phyloP scores from a whole-genome alignment of 2,888 invertebrate genomes.

The Amorpha juglandis region DNA sequence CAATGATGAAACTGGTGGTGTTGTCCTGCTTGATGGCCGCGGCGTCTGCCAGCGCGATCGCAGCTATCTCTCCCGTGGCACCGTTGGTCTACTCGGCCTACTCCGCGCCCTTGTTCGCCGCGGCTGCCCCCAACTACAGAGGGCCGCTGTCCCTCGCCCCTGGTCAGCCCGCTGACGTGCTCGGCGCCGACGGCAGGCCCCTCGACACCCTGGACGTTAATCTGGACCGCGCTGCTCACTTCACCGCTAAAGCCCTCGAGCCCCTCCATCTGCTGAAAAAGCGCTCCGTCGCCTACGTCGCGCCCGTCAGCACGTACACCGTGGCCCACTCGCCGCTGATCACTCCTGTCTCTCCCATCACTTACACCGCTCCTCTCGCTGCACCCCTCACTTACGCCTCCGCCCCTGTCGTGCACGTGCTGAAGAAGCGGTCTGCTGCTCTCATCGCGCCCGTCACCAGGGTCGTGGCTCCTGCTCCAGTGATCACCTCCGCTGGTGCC shows the following conservation, averaged over 20 bases:
- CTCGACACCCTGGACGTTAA: constrained; percentile 75
- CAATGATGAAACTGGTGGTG: constrained; percentile 84
- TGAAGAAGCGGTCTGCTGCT: constrained; percentile 15
- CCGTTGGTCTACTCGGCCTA: constrained; percentile 46
- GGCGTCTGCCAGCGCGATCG: constrained; percentile 69
- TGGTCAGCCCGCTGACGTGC: constrained; percentile 71
- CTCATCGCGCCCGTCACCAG: constrained; percentile 31
- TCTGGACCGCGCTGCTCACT: constrained; percentile 69
- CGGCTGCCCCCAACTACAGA: constrained; percentile 12
- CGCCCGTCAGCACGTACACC: constrained; percentile 32
- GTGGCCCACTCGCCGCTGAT: constrained; percentile 47
- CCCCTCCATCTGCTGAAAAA: constrained; percentile 61
- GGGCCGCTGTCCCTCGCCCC: constrained; percentile 50
- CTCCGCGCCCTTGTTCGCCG: constrained; percentile 2
- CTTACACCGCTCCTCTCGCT: constrained; percentile 39
- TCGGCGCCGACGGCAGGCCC: constrained; percentile 72
- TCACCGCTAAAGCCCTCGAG: constrained; percentile 60
- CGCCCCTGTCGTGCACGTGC: constrained; percentile 34
- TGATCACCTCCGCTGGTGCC: constrained; percentile 39
- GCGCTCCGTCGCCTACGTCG: constrained; percentile 53
- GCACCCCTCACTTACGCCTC: constrained; percentile 28
- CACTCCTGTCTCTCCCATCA: constrained; percentile 37
- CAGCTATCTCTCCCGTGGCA: constrained; percentile 31
- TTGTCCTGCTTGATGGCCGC: constrained; percentile 86
- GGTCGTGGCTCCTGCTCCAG: constrained; percentile 34